Percentiles rank a stretch among this genome's conserved stretches.
Evolutionary conservation across 2,797 vertebrate species (phyloP).

Genomic region (Sebastes vulpes): DNA sequence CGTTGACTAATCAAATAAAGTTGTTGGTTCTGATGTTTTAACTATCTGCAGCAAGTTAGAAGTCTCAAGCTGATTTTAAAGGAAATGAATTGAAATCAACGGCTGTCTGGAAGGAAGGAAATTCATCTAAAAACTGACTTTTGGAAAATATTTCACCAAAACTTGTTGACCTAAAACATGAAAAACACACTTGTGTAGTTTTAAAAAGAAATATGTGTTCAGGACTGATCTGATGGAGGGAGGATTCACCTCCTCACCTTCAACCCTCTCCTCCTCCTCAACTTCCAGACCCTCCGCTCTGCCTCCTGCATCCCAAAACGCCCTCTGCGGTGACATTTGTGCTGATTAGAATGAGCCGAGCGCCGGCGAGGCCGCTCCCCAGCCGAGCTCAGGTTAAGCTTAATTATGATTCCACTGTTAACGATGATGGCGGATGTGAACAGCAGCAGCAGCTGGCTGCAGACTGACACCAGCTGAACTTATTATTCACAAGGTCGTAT

Average conservation of each 20-base stretch:
- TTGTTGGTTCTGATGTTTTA: neutral
- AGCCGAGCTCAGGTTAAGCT: conserved; percentile 36
- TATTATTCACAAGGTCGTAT: conserved; percentile 55
- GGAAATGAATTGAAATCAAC: no score
- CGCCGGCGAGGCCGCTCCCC: conserved; percentile 13
- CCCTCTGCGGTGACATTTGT: conserved; percentile 42
- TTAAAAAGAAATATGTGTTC: neutral
- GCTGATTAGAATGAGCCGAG: conserved; percentile 42
- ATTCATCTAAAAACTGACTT: neutral
- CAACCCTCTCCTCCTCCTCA: neutral
- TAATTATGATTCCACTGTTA: conserved; percentile 61
- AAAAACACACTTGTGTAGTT: neutral
- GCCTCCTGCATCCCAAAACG: conserved; percentile 13
- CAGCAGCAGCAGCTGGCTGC: conserved; percentile 38
- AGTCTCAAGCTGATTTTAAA: neutral
- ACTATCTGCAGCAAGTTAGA: neutral
- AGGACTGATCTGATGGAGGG: neutral
- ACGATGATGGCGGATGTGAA: conserved; percentile 43
- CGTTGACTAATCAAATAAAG: neutral
- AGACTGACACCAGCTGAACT: conserved; percentile 53
- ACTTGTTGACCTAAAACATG: neutral
- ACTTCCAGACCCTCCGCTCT: neutral
- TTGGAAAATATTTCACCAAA: neutral
- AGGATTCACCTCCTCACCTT: neutral
- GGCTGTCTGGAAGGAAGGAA: neutral